Conservation (phyloP, 2,888 invertebrate genomes). For the Acholoe squamosa region DNA sequence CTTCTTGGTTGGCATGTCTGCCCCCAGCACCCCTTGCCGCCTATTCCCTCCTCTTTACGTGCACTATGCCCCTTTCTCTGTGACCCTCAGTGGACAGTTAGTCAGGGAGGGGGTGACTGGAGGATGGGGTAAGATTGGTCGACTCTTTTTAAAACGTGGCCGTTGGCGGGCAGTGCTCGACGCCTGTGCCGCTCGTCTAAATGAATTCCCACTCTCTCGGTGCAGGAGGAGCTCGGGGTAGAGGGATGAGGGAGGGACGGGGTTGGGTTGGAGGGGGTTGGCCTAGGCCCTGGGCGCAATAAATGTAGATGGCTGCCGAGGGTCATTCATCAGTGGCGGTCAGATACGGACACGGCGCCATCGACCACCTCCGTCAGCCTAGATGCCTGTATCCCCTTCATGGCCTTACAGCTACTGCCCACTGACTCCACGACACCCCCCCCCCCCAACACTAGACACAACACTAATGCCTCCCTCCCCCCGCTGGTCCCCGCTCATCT, state of each 20-base stretch:
- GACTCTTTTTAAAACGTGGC: conserved; percentile 4
- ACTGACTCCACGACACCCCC: background rate
- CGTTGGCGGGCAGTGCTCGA: background rate
- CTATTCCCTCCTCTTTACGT: too few relatives aligned
- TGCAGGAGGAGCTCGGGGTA: background rate
- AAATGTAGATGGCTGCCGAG: conserved; percentile 26
- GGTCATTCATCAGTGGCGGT: conserved; percentile 21
- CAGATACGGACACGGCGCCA: conserved; percentile 15
- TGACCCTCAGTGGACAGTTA: too few relatives aligned
- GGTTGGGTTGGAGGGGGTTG: background rate
- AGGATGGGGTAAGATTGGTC: conserved; percentile 14
- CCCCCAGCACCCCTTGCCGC: too few relatives aligned
- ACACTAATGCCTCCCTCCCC: background rate
- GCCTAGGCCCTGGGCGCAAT: conserved; percentile 9
- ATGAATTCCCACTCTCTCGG: conserved; percentile 11
- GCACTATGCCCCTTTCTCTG: too few relatives aligned
- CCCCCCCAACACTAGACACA: background rate
- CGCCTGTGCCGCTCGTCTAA: background rate
- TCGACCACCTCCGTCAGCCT: background rate
- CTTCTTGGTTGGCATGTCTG: too few relatives aligned
- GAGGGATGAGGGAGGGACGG: background rate
- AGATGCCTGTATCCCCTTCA: background rate
- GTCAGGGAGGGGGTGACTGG: background rate
- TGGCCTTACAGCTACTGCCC: too few relatives aligned
- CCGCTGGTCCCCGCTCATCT: background rate